A percentile compares a stretch with the other conserved stretches of the same genome.
phyloP scores from a whole-genome alignment of 2,888 invertebrate species.

The Chironomus tentans region DNA sequence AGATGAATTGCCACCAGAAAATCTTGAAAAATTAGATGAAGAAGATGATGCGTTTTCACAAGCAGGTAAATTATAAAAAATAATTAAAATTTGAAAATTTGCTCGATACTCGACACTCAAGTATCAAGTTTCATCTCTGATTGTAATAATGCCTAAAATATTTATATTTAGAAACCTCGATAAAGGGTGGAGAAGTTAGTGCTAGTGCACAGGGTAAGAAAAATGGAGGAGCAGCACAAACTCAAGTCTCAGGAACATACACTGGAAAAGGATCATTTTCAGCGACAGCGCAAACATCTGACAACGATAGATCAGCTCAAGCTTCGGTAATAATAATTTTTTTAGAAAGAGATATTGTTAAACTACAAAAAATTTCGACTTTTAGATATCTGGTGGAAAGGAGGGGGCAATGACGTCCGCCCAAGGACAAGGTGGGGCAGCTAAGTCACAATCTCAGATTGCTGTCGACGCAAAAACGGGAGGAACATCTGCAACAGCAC shows the following conservation, averaged over 20 bases:
- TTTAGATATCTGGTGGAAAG: constrained; percentile 18
- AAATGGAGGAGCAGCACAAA: constrained; percentile 66
- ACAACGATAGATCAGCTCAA: constrained; percentile 62
- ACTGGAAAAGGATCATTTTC: constrained; percentile 69
- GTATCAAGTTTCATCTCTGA: too few species aligned
- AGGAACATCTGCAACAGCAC: constrained; percentile 63
- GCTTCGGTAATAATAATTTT: constrained; percentile 37
- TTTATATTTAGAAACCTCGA: constrained; percentile 38
- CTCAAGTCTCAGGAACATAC: constrained; percentile 74
- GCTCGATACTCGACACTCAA: too few species aligned
- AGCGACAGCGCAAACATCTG: constrained; percentile 71
- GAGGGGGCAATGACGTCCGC: constrained; percentile 25
- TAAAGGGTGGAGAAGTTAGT: constrained; percentile 59
- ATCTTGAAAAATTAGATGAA: constrained; percentile 28
- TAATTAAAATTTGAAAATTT: constrained; percentile 33
- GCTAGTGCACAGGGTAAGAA: constrained; percentile 70
- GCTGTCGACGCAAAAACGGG: constrained; percentile 67
- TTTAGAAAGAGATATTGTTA: neutral
- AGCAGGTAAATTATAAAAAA: constrained; percentile 41
- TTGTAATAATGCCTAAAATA: constrained; percentile 32
- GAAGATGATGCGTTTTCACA: constrained; percentile 64
- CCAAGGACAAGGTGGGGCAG: constrained; percentile 48
- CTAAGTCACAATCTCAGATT: constrained; percentile 69
- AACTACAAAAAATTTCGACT: too few species aligned
- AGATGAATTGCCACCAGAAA: constrained; percentile 9